These are phyloP conservation scores for Proctacanthus coquilletti DNA, from an alignment of 1,140 invertebrate species.

Conservation along the genomic window DNA sequence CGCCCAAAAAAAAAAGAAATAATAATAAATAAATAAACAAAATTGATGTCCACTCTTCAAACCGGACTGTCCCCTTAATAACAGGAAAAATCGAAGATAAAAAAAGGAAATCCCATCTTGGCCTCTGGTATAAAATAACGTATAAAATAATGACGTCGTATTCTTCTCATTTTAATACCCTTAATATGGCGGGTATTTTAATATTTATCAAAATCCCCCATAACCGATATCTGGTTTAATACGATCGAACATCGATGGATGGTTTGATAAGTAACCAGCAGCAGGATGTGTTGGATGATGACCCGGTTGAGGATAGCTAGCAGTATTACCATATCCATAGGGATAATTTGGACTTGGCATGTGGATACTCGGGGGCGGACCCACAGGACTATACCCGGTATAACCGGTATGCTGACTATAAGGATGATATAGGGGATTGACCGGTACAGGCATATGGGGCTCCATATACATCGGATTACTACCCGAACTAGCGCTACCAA, in stretches of 20 bases:
- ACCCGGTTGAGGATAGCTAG: slow-evolving; percentile 4
- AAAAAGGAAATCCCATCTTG: too few relatives aligned
- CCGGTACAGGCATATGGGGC: slow-evolving; percentile 12
- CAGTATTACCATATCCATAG: slow-evolving; percentile 7
- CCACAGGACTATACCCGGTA: slow-evolving; percentile 8
- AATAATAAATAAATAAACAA: too few relatives aligned
- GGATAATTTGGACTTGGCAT: slow-evolving; percentile 27
- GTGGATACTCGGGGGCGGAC: slow-evolving; percentile 18
- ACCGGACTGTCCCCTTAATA: too few relatives aligned
- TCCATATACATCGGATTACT: slow-evolving; percentile 20
- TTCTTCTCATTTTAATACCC: too few relatives aligned
- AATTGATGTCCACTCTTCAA: too few relatives aligned
- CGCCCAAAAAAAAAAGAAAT: too few relatives aligned
- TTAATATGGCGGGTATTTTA: too few relatives aligned
- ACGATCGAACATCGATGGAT: slow-evolving; percentile 24
- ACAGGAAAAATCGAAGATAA: too few relatives aligned
- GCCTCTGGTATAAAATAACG: too few relatives aligned
- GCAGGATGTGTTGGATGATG: slow-evolving; percentile 12
- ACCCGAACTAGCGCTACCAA: slow-evolving; percentile 1
- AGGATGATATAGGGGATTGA: slow-evolving; percentile 12
- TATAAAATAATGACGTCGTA: too few relatives aligned
- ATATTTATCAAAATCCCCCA: slow-evolving; percentile 17
- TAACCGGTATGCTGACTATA: slow-evolving; percentile 18
- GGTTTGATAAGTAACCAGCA: slow-evolving; percentile 15
- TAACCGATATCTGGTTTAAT: slow-evolving; percentile 27